Evolutionary conservation across 2,797 vertebrate species (phyloP), one percentile per base, ranked within the genome.

Genomic region (Zenarchopterus dispar): DNA sequence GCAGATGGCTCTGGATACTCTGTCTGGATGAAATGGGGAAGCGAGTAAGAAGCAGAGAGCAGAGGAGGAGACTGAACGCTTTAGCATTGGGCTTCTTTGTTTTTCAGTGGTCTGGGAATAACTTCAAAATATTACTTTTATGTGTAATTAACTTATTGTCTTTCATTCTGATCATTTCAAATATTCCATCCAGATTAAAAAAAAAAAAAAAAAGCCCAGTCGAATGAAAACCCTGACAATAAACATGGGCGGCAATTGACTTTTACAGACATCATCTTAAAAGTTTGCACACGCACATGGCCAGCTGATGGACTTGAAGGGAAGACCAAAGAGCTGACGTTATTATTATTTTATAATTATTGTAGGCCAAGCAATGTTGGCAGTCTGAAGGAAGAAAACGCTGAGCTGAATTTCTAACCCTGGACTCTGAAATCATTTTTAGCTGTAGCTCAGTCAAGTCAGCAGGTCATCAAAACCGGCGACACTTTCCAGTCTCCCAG

Each of bases 1-100:
- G 95, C 97, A 98, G 95, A 98, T 98, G 96, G 95, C 94, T 94
- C 89, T 17, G 18, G 71, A 86, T 75, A 46, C 67, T 80, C 65
- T 77, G 62, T 80, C 77, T 74, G 67, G 74, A 83, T 43, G 53
- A 75, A 28, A 65, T 46, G 45, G 41, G 43, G 67, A 90, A 90
- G 90, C 75, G 26, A 62, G 61, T 41, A 39, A 56, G 59, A 54
- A 91, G 70, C 44, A 60, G 56, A 45, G 43, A 62, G 56, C 36
- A 56, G 39, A 45, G 51, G 42, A 52, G 57, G 41, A 69, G 48
- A 53, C 39, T 65, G 18, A 49, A 22, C 43, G 45, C 43, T 53
- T 60, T 57, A 54, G 50, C 24, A 62, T 15, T 5, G 2, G 10
- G 6, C 44, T 6, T 53, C 33, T 33, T 62, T 44, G 15, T 31